Percentiles rank a stretch among this genome's conserved stretches.
Conservation (phyloP, 2,797 vertebrate genomes). For the Gorsachius magnificus region DNA sequence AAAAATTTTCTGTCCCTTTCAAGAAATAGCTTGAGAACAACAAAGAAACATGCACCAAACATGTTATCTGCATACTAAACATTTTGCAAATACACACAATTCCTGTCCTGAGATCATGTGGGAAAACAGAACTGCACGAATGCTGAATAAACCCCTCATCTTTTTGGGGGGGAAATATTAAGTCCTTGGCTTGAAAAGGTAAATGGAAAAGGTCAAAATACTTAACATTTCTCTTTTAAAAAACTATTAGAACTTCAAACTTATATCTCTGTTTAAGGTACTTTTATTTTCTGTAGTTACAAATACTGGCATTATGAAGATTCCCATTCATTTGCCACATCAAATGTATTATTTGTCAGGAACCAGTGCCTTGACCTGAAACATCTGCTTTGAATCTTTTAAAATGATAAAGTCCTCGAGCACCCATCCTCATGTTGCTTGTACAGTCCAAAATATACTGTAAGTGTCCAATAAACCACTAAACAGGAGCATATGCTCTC, state of each 20-base stretch:
- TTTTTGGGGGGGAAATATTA: not conserved
- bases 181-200: not conserved
- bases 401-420: not conserved
- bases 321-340: not conserved
- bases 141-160: not conserved
- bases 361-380: not conserved
- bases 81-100: not conserved
- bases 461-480: not conserved
- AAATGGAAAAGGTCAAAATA: not conserved
- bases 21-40: not conserved
- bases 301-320: not conserved
- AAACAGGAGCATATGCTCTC: not conserved
- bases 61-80: not conserved
- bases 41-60: not conserved
- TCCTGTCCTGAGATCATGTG: not conserved
- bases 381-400: not conserved
- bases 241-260: not conserved
- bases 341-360: not conserved
- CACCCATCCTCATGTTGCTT: not conserved
- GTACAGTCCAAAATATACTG: not conserved
- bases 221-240: not conserved
- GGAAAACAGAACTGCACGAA: not conserved
- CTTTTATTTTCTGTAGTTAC: not conserved
- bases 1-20: not conserved
- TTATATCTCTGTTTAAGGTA: not conserved